phyloP scores from a whole-genome alignment of 2,113 vertebrate genomes.

The Lethenteron reissneri region DNA sequence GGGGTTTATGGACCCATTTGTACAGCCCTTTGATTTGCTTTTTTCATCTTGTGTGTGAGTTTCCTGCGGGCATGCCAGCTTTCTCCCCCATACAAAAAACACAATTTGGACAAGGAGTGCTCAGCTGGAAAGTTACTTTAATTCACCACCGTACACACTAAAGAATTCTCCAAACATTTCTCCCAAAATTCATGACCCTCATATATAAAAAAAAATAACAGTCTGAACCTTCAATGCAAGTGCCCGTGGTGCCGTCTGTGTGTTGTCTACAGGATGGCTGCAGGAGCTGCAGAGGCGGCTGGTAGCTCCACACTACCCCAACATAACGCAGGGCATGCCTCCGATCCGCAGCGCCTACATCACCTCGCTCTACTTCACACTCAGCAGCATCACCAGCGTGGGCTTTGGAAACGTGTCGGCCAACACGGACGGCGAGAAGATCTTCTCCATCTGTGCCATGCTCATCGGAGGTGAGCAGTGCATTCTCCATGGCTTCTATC shows the following conservation, averaged over 20 bases:
- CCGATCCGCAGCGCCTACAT: constrained; percentile 70
- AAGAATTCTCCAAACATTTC: no score
- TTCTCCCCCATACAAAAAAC: no score
- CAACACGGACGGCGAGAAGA: constrained; percentile 77
- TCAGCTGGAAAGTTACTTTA: no score
- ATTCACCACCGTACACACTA: no score
- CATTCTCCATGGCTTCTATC: no score
- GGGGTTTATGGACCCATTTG: no score
- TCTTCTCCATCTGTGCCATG: constrained; percentile 94
- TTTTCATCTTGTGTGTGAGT: no score
- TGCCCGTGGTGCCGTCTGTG: background rate
- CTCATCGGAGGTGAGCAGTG: constrained; percentile 64
- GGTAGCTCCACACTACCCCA: constrained; percentile 62
- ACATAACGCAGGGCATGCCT: constrained; percentile 42
- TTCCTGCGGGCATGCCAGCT: no score
- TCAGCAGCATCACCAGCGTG: constrained; percentile 88
- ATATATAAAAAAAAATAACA: no score
- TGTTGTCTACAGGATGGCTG: constrained; percentile 45
- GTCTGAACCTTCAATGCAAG: background rate
- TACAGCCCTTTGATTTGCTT: no score
- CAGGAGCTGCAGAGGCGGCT: constrained; percentile 73
- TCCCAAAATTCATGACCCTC: no score
- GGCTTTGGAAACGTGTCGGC: constrained; percentile 85
- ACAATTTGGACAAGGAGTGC: no score
- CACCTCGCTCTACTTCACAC: constrained; percentile 83